Evolutionary conservation across 2,797 vertebrate genomes (phyloP), one percentile per base, ranked within the genome.

Genomic region (Sparus aurata): DNA sequence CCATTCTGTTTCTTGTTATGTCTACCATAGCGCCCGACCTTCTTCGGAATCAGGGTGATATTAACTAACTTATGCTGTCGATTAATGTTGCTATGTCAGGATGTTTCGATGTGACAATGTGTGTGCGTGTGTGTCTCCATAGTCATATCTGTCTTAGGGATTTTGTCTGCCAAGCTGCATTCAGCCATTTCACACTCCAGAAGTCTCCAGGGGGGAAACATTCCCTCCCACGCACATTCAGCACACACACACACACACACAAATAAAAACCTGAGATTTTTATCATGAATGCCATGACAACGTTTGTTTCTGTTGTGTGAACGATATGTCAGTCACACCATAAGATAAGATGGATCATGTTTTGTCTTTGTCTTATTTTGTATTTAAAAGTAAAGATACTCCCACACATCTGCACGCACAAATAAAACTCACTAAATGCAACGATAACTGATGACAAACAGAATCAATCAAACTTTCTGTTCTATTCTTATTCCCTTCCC

Each of bases 111-210:
- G 49, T 10, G 4, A 43, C 22, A 53, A 3, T 63, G 41, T 46
- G 20, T 15, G 2, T 34, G 38, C 43, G 47, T 53, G 64, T 12
- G 13, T 15, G 10, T 69, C 57, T 53, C 20, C 16, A 54, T 69
- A 69, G 84, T 69, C 25, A 69, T n/a, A 50, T 63, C 30, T 49
- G 60, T 84, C 69, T 79, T 45, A 30, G 34, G 12, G 41, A 61
- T 27, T 43, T 6, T 53, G 54, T 63, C 73, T 82, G 64, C 64
- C 72, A 73, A 50, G 57, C 57, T 77, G 55, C 59, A 4, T 80
- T 78, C 62, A 77, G 68, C 57, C 77, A 80, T 84, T 84, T 89
- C 70, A 87, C 85, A 84, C 85, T 82, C 66, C 49, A 54, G 43
- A 66, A 45, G 70, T 80, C 79, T 82, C 68, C 58, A 4, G 60